Percentiles rank a stretch among this genome's conserved stretches.
Evolutionary conservation across 2,888 invertebrate genomes (phyloP).

Genomic region (Conus canariensis): DNA sequence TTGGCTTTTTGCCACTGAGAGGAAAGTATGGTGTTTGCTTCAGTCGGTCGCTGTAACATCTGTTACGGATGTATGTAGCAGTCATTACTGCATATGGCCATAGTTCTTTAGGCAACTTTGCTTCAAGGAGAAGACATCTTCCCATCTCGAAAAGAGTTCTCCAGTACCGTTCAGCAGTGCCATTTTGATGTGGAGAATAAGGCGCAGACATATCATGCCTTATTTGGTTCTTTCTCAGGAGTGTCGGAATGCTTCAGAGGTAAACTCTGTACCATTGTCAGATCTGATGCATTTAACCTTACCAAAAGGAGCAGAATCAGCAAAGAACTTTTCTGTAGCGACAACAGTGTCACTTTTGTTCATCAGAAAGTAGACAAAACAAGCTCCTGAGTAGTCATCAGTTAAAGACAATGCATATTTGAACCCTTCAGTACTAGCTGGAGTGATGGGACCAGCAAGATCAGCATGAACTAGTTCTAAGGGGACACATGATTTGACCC

Average conservation of each 20-base stretch:
- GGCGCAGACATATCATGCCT: background rate
- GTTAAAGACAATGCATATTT: slow-evolving; percentile 46
- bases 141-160: slow-evolving; percentile 38
- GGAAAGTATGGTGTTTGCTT: background rate
- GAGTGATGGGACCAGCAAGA: background rate
- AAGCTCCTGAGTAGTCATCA: slow-evolving; percentile 49
- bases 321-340: slow-evolving; percentile 46
- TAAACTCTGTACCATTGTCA: background rate
- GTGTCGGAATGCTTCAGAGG: background rate
- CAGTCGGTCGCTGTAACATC: background rate
- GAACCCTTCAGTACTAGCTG: slow-evolving; percentile 47
- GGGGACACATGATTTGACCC: background rate
- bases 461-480: background rate
- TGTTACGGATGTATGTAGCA: background rate
- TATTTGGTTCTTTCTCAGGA: background rate
- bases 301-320: slow-evolving; percentile 44
- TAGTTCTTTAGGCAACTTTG: background rate
- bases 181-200: slow-evolving; percentile 45
- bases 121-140: background rate
- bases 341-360: slow-evolving; percentile 45
- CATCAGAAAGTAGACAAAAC: slow-evolving; percentile 18
- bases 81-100: slow-evolving; percentile 2
- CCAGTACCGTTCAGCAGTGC: slow-evolving; percentile 43
- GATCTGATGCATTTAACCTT: background rate
- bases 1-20: background rate